Evolutionary conservation across 2,113 vertebrate genomes (phyloP), one percentile per base, ranked within the genome.

Genomic region (Machaerirhynchus nigripectus): DNA sequence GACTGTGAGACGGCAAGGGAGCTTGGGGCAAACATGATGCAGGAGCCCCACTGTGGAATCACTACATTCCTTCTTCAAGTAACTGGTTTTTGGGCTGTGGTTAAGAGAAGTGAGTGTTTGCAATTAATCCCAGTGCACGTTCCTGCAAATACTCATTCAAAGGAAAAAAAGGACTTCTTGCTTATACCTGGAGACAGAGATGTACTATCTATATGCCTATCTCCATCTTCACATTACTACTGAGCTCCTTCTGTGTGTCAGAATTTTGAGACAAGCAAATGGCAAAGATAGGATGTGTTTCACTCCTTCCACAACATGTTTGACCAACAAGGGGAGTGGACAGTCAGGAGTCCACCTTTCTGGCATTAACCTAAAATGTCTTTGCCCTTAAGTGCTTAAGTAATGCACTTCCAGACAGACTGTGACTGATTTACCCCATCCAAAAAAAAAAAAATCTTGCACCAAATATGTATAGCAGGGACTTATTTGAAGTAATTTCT

Each of bases 391-490:
- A 77, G 22, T 28, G 10, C 28, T 56, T 60, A 61, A 31, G 4
- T 55, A 49, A 23, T 6, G 2, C 3, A 6, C 10, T 89, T 89
- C 31, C 18, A 70, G 69, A 20, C 18, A 70, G 69, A 20, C 42
- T 78, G 14, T 69, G 31, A 65, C 55, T 42, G 18, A 39, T 57
- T n/a, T 65, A 70, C 49, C 9, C 7, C 4, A 40, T 53, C 1
- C 0, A 0, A 24, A n/a, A 81, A 53, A 50, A 26, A n/a, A 65
- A 46, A 20, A 55, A 28, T 26, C 15, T 56, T 60, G 8, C 0
- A 0, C 50, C 37, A 89, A 56, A 33, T 60, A 35, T 39, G 6
- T 69, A 12, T 22, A 24, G 18, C 42, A 70, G 17, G 28, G 42
- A 70, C 22, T 57, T 7, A 40, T 28, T 47, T 69, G 27, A 76